These are phyloP conservation scores for Mycalesis mineus DNA, from an alignment of 2,888 invertebrate species.

Conservation along the genomic window DNA sequence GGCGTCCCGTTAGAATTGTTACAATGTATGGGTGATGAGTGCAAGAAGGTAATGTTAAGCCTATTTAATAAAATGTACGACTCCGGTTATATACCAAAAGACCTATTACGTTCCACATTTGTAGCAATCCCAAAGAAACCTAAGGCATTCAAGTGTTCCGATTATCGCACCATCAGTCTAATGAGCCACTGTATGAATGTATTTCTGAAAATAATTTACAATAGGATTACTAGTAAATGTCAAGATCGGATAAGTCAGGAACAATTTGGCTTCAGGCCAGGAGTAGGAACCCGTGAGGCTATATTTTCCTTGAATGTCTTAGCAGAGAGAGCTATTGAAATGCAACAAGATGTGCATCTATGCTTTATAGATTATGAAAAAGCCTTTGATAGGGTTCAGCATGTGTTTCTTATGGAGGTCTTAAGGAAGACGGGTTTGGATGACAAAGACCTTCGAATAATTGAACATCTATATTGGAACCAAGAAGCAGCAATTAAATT, in stretches of 20 bases:
- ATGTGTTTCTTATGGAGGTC: not conserved
- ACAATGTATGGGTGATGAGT: not conserved
- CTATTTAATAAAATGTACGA: not conserved
- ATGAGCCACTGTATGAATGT: too few relatives aligned
- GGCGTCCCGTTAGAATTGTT: not conserved
- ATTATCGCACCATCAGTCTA: too few relatives aligned
- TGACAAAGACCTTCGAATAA: too few relatives aligned
- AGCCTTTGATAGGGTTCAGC: slow-evolving; percentile 5
- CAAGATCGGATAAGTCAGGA: too few relatives aligned
- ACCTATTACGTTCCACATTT: not conserved
- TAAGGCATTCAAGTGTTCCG: not conserved
- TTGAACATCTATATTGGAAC: too few relatives aligned
- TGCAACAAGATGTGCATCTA: not conserved
- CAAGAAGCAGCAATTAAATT: too few relatives aligned
- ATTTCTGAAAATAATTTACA: too few relatives aligned
- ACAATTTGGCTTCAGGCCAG: too few relatives aligned
- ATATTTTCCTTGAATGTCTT: not conserved
- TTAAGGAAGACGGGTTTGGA: too few relatives aligned
- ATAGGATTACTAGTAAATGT: too few relatives aligned
- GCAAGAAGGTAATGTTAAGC: too few relatives aligned
- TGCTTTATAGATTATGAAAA: slow-evolving; percentile 13
- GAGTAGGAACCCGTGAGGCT: not conserved
- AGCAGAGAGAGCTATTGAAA: not conserved
- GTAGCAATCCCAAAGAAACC: not conserved
- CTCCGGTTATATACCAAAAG: too few relatives aligned